Evolutionary conservation across 2,113 vertebrate genomes (phyloP).

Genomic region (Elgaria multicarinata): DNA sequence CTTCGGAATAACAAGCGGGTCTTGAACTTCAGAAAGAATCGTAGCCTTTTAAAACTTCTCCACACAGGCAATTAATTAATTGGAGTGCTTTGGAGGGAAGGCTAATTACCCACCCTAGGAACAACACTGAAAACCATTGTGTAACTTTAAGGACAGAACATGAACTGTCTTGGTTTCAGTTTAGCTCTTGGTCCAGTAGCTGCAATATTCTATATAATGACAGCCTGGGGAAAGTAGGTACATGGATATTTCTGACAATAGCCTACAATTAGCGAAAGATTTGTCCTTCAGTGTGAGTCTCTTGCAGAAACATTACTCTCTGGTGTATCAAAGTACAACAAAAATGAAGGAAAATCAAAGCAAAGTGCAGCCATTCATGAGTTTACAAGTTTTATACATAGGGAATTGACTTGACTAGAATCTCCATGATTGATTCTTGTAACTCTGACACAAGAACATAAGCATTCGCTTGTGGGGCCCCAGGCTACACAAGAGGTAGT

Average conservation of each 20-base stretch:
- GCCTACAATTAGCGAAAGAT: not conserved
- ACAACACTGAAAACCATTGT: slow-evolving; percentile 1
- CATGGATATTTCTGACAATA: not conserved
- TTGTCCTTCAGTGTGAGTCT: not conserved
- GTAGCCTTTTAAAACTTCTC: not conserved
- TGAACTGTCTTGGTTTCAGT: not conserved
- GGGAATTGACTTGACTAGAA: not conserved
- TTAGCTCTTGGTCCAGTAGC: slow-evolving; percentile 3
- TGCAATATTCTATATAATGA: not conserved
- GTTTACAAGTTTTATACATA: not conserved
- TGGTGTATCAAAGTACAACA: not conserved
- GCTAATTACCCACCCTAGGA: slow-evolving; percentile 19
- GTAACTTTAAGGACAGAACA: slow-evolving; percentile 6
- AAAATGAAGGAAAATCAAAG: not conserved
- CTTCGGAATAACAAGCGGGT: slow-evolving; percentile 16
- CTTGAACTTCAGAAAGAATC: slow-evolving; percentile 15
- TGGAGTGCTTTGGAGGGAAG: slow-evolving; percentile 1
- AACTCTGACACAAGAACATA: not conserved
- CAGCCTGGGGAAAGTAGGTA: not conserved
- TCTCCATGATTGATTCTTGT: not conserved
- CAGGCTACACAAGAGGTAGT: not conserved
- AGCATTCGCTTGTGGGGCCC: not conserved
- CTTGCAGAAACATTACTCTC: not conserved
- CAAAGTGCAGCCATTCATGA: not conserved
- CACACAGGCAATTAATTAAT: slow-evolving; percentile 21